Evolutionary conservation across 2,888 invertebrate genomes (phyloP).

Genomic region (Hylaea fasciaria): DNA sequence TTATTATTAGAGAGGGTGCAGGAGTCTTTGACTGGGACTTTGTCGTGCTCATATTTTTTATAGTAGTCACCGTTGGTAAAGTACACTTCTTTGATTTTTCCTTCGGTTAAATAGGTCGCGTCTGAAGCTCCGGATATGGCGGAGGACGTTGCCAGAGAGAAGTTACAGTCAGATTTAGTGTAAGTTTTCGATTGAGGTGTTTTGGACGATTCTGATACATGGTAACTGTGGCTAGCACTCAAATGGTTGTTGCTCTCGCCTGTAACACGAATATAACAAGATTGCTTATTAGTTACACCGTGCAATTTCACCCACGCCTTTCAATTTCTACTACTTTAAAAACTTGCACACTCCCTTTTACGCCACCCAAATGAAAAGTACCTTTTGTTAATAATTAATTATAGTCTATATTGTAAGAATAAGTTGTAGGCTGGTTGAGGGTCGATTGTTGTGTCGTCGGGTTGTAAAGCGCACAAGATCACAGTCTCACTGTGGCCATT

Average conservation of each 20-base stretch:
- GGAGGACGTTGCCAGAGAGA: slow-evolving; percentile 12
- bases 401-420: too few species aligned
- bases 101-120: too few species aligned
- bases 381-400: too few species aligned
- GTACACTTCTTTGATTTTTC: background rate
- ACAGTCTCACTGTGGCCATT: too few species aligned
- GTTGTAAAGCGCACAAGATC: too few species aligned
- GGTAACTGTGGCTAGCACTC: slow-evolving; percentile 28
- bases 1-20: slow-evolving; percentile 18
- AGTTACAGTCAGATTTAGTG: slow-evolving; percentile 32
- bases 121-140: slow-evolving; percentile 2
- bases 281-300: too few species aligned
- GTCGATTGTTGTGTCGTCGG: too few species aligned
- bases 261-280: slow-evolving; percentile 7
- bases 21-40: slow-evolving; percentile 66
- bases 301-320: too few species aligned
- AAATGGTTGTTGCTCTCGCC: slow-evolving; percentile 19
- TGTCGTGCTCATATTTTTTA: slow-evolving; percentile 68
- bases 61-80: slow-evolving; percentile 58
- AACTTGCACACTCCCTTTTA: too few species aligned
- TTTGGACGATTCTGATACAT: slow-evolving; percentile 19
- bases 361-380: too few species aligned
- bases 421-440: too few species aligned
- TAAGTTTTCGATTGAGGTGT: slow-evolving; percentile 7
- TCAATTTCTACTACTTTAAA: too few species aligned